Conservation (phyloP, 2,113 vertebrate species). For the Otis tarda region DNA sequence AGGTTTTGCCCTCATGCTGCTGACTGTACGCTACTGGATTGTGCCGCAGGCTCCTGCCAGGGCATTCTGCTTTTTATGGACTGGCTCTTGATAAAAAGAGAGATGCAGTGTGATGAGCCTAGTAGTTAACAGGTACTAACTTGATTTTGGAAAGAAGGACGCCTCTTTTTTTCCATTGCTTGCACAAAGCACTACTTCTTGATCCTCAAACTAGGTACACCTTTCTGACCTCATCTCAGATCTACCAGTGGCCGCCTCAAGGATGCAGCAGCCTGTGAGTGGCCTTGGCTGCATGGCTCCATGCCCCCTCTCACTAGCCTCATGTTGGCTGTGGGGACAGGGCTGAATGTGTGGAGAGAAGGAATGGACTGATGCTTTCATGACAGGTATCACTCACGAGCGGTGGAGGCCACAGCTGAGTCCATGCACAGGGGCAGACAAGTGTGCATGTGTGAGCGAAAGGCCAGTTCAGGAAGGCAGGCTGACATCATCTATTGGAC, state of each 20-base stretch:
- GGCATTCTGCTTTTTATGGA: background rate
- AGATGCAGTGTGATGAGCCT: background rate
- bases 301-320: background rate
- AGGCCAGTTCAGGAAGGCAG: background rate
- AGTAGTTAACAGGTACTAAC: background rate
- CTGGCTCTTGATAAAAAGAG: background rate
- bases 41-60: background rate
- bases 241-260: background rate
- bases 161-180: background rate
- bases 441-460: background rate
- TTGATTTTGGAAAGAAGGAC: background rate
- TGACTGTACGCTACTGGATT: background rate
- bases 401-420: background rate
- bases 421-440: rapidly evolving
- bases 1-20: background rate
- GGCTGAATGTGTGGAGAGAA: background rate
- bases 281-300: background rate
- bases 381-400: background rate
- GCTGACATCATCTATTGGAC: background rate
- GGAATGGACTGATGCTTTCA: background rate
- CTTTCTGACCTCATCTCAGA: background rate
- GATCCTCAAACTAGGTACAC: rapidly evolving
- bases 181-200: background rate
- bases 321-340: background rate
- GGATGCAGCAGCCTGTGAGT: background rate